Evolutionary conservation across 2,888 invertebrate species (phyloP), one percentile per base, ranked within the genome.

Genomic region (Orthosia gothica): DNA sequence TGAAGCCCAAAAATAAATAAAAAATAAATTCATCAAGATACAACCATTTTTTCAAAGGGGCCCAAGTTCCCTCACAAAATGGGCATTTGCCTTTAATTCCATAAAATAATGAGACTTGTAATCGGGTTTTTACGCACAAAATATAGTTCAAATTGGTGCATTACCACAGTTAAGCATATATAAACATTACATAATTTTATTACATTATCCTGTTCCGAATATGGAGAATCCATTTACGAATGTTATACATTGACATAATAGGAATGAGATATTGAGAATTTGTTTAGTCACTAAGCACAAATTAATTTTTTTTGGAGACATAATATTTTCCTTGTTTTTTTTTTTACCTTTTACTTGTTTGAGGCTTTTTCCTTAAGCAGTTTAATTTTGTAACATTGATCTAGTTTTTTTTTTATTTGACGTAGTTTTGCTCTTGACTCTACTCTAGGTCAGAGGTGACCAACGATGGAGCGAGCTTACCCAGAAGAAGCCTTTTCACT

Each of bases 191-290:
- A 49, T 16, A 15, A 18, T 50, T 66, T 50, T 50, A 26, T 50
- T n/a, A 32, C 45, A 63, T 45, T 26, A 26, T 58, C 3, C 5
- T 47, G 50, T 70, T 20, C 11, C 40, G 12, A 54, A 47, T 47
- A 47, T 59, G 26, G 12, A 52, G 18, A 70, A 47, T 15, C 23
- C 15, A 52, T 26, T 20, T 16, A 55, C 20, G 1, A 52, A 52
- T 32, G 15, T n/a, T n/a, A 32, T 52, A 26, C 13, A 52, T 66
- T 66, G n/a, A 20, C 7, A 63, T 57, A 65, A 54, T 32, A 70
- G 20, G 18, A 54, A 49, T 20, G 12, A 47, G 15, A 16, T n/a
- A 58, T 20, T 52, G 9, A 20, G 47, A 61, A 13, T 2, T n/a
- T 26, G 45, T 52, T 15, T 20, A 32, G 52, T 32, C 52, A 59